These are phyloP conservation scores for Charanyca ferruginea DNA, from an alignment of 2,888 invertebrate genomes.

Conservation along the genomic window DNA sequence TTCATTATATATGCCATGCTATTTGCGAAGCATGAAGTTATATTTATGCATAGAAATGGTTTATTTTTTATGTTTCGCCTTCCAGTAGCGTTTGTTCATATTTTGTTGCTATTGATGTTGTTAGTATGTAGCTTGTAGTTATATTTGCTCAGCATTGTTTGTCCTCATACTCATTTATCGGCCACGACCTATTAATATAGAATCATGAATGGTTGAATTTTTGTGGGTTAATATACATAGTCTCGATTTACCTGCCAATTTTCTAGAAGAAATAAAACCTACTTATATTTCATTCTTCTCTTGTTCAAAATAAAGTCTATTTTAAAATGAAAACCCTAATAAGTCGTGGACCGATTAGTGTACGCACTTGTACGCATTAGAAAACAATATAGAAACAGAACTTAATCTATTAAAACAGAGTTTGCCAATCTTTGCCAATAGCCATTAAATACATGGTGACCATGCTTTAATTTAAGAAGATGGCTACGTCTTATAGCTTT, in stretches of 20 bases:
- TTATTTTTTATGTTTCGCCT: constrained; percentile 49
- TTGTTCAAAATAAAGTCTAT: neutral
- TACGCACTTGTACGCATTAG: constrained; percentile 49
- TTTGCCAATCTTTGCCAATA: constrained; percentile 63
- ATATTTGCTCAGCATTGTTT: constrained; percentile 65
- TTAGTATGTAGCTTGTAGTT: constrained; percentile 66
- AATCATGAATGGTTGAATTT: constrained; percentile 6
- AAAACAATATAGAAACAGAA: constrained; percentile 52
- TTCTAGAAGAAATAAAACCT: constrained; percentile 11
- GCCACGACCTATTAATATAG: constrained; percentile 39
- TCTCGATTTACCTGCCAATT: constrained; percentile 16
- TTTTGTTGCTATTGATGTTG: constrained; percentile 68
- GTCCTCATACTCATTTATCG: constrained; percentile 53
- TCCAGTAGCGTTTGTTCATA: constrained; percentile 47
- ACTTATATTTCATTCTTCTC: too few species aligned
- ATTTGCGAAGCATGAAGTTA: constrained; percentile 51
- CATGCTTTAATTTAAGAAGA: constrained; percentile 63
- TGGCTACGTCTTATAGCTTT: constrained; percentile 62
- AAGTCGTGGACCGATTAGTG: constrained; percentile 42
- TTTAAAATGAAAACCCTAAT: constrained; percentile 19
- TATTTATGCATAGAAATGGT: constrained; percentile 49
- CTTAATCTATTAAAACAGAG: constrained; percentile 45
- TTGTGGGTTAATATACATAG: neutral
- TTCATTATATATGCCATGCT: constrained; percentile 40
- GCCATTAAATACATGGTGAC: constrained; percentile 55